phyloP scores from a whole-genome alignment of 2,888 invertebrate species.

The Cryptus viduatorius region DNA sequence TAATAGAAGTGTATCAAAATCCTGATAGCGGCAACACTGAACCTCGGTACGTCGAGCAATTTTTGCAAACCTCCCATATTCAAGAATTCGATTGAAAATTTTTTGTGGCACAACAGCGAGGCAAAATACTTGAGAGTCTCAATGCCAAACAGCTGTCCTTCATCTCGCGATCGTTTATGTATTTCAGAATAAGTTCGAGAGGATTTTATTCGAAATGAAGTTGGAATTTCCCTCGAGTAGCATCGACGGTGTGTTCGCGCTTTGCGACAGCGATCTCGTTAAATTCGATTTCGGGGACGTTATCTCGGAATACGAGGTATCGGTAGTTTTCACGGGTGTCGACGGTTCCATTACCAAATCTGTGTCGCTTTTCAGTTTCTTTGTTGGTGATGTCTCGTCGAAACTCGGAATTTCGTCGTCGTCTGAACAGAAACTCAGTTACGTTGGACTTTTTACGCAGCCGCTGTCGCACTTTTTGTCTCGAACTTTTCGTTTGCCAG shows the following conservation, averaged over 20 bases:
- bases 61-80: slow-evolving; percentile 94
- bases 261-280: slow-evolving; percentile 65
- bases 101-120: slow-evolving; percentile 98
- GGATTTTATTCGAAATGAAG: slow-evolving; percentile 97
- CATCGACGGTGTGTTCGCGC: slow-evolving; percentile 64
- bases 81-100: slow-evolving; percentile 98
- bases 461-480: slow-evolving; percentile 79
- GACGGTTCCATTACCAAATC: slow-evolving; percentile 63
- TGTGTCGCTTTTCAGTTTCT: slow-evolving; percentile 76
- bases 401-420: slow-evolving; percentile 76
- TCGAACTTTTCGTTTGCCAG: slow-evolving; percentile 81
- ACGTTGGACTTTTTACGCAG: slow-evolving; percentile 72
- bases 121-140: slow-evolving; percentile 98
- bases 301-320: too few species aligned
- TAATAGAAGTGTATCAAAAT: slow-evolving; percentile 98
- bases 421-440: slow-evolving; percentile 70
- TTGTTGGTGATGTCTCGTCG: slow-evolving; percentile 76
- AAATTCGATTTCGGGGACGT: slow-evolving; percentile 65
- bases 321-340: too few species aligned
- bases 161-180: slow-evolving; percentile 95
- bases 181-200: slow-evolving; percentile 94
- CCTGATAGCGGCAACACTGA: slow-evolving; percentile 97
- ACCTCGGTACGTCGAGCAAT: slow-evolving; percentile 95
- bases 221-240: slow-evolving; percentile 86
- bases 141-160: slow-evolving; percentile 97